These are phyloP conservation scores for Pitangus sulphuratus DNA, from an alignment of 2,797 vertebrate genomes.

Conservation along the genomic window DNA sequence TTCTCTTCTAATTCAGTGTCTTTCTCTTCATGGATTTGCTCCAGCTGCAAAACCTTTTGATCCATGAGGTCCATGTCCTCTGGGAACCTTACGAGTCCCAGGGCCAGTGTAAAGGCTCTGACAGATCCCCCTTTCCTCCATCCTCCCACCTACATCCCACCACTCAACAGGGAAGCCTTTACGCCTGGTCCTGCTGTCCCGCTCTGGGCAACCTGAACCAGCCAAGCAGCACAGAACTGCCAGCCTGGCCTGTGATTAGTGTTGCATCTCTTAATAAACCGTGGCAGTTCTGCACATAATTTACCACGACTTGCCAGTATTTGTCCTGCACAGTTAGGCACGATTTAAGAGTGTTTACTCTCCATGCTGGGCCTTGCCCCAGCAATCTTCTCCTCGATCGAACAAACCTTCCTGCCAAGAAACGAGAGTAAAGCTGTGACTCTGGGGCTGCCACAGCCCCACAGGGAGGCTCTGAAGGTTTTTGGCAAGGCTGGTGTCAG, in stretches of 20 bases:
- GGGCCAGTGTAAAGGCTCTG: background rate
- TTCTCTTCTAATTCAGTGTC: background rate
- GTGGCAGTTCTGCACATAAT: background rate
- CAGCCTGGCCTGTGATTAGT: background rate
- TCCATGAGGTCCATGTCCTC: background rate
- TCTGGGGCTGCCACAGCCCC: background rate
- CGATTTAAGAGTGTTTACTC: background rate
- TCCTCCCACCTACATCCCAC: background rate
- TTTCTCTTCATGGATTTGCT: background rate
- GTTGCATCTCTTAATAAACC: background rate
- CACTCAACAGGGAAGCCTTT: background rate
- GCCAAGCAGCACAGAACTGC: background rate
- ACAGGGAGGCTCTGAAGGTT: background rate
- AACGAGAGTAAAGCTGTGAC: background rate
- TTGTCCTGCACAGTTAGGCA: slow-evolving; percentile 1
- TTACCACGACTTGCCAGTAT: background rate
- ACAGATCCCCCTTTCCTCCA: background rate
- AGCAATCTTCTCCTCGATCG: background rate
- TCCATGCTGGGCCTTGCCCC: background rate
- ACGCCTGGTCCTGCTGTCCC: background rate
- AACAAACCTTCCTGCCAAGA: slow-evolving; percentile 31
- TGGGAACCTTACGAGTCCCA: background rate
- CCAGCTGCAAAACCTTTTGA: background rate
- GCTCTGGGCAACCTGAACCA: background rate
- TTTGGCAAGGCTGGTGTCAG: background rate